phyloP scores from a whole-genome alignment of 2,797 vertebrate species.

The Phrynocephalus guinanensis region DNA sequence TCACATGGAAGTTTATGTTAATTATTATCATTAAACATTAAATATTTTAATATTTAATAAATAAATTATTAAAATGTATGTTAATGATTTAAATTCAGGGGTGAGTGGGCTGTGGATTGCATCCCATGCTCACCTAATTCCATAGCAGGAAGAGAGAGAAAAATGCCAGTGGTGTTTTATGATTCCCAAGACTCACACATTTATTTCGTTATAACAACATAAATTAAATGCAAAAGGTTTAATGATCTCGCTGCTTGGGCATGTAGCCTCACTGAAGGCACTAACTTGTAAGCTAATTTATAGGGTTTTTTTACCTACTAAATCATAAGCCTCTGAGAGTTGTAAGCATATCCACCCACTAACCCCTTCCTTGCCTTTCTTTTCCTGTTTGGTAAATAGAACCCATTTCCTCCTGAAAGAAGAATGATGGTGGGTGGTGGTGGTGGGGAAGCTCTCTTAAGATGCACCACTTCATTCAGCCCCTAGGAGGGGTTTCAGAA shows the following conservation, averaged over 20 bases:
- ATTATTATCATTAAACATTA: no score
- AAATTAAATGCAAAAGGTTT: constrained; percentile 30
- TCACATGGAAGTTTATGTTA: no score
- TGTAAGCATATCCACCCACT: background rate
- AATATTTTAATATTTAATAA: no score
- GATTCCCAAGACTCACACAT: constrained; percentile 26
- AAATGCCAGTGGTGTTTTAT: constrained; percentile 17
- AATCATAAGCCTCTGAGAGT: constrained; percentile 12
- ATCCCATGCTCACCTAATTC: background rate
- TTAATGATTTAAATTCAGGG: background rate
- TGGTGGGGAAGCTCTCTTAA: background rate
- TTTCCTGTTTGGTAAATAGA: constrained; percentile 24
- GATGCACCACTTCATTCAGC: background rate
- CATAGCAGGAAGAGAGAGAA: background rate
- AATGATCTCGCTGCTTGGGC: constrained; percentile 29
- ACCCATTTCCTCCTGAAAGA: background rate
- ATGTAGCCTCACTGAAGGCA: constrained; percentile 17
- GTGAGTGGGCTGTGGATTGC: background rate
- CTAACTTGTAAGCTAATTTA: constrained; percentile 32
- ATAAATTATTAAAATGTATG: no score
- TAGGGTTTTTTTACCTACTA: constrained; percentile 17
- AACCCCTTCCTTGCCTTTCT: background rate
- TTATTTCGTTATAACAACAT: constrained; percentile 30
- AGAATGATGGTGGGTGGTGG: background rate
- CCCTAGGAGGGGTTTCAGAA: background rate